A percentile compares a stretch with the other conserved stretches of the same genome.
These are phyloP conservation scores for Mugil cephalus DNA, from an alignment of 2,113 vertebrate species.

Conservation along the genomic window DNA sequence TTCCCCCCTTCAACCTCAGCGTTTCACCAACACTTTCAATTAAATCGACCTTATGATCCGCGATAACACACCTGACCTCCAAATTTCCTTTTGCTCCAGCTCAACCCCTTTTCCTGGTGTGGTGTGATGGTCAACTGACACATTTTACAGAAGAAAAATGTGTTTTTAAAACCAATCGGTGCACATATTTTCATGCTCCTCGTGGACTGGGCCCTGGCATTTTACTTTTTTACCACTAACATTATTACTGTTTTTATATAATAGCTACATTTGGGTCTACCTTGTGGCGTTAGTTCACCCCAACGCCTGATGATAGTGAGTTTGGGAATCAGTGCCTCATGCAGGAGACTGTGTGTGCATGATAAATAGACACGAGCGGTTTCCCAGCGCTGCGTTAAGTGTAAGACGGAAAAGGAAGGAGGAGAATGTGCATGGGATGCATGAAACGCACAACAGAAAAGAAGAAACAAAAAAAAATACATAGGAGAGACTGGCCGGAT, in stretches of 20 bases:
- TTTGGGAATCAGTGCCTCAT: slow-evolving; percentile 2
- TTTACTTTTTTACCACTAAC: too few relatives aligned
- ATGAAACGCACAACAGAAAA: slow-evolving; percentile 23
- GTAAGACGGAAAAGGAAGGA: too few relatives aligned
- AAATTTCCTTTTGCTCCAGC: neutral
- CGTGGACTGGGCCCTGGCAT: too few relatives aligned
- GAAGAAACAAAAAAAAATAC: slow-evolving; percentile 55
- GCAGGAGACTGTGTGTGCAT: slow-evolving; percentile 17
- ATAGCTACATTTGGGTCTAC: too few relatives aligned
- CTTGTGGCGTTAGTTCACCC: neutral
- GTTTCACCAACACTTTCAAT: slow-evolving; percentile 11
- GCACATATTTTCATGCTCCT: neutral
- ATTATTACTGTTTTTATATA: neutral
- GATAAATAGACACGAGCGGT: neutral
- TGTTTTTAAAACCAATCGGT: neutral
- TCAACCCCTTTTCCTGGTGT: too few relatives aligned
- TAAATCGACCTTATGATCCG: neutral
- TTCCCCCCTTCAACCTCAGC: neutral
- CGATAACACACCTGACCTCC: slow-evolving; percentile 17
- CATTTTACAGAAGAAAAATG: neutral
- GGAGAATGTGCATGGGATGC: too few relatives aligned
- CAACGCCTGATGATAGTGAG: neutral
- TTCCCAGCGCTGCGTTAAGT: neutral
- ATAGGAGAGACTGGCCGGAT: slow-evolving; percentile 14
- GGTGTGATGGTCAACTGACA: neutral